Evolutionary conservation across 1,140 invertebrate species (phyloP), one percentile per base, ranked within the genome.

Genomic region (Sminthurides bifidus): DNA sequence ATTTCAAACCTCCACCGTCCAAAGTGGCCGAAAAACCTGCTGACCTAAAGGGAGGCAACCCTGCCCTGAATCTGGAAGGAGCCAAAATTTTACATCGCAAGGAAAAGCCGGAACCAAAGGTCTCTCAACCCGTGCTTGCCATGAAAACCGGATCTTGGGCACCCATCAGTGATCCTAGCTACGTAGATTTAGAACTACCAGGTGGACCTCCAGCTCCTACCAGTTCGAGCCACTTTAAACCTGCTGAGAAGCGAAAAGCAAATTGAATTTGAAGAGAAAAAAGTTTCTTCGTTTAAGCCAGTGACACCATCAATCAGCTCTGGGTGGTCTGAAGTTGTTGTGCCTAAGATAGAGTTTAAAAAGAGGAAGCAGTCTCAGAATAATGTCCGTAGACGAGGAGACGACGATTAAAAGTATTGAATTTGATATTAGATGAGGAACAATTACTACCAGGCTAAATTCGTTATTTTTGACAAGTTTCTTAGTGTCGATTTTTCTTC

Each of bases 351-450:
- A 23, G 69, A 66, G 8, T 84, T 84, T 61, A 84, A 83, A 52
- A 83, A 79, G 65, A 67, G 80, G 43, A 83, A 81, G 70, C 72
- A 81, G 27, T 64, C 54, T 14, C 67, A 68, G 19, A 75, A 73
- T 58, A 77, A 73, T 56, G 81, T 76, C 65, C 73, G 74, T 3
- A 70, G 81, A 8, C 73, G 78, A 65, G 73, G 78, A 63, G 75
- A 76, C 37, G 77, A 79, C 60, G 77, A 83, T 68, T 78, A 67
- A 72, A 29, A 54, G 19, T 63, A n/a, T n/a, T n/a, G n/a, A n/a
- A n/a, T n/a, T n/a, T n/a, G n/a, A n/a, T n/a, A n/a, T n/a, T n/a
- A n/a, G n/a, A n/a, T n/a, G n/a, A n/a, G n/a, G n/a, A n/a, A n/a
- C n/a, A n/a, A n/a, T n/a, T n/a, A n/a, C n/a, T n/a, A n/a, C n/a